A percentile compares a stretch with the other conserved stretches of the same genome.
Evolutionary conservation across 1,140 invertebrate genomes (phyloP).

Genomic region (Dinoponera quadriceps): DNA sequence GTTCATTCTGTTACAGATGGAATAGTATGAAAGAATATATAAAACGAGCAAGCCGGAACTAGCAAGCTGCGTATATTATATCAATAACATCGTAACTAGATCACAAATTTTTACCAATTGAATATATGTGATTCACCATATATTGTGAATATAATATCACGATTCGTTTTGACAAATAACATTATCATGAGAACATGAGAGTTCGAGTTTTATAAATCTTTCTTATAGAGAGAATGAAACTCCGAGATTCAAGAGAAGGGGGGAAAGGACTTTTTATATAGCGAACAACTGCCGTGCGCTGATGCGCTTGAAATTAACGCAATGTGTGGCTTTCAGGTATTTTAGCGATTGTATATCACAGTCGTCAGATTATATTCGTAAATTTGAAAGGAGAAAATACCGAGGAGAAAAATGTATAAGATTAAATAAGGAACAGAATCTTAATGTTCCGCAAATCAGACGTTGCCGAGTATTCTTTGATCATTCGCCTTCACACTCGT

Average conservation of each 20-base stretch:
- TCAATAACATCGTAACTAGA: too few species aligned
- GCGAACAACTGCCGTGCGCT: too few species aligned
- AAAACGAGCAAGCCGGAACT: too few species aligned
- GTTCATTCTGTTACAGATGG: too few species aligned
- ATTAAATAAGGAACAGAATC: constrained; percentile 1
- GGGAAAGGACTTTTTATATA: not conserved
- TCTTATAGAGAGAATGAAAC: not conserved
- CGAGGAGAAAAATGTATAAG: not conserved
- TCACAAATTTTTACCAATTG: too few species aligned
- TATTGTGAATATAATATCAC: not conserved
- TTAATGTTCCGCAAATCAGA: not conserved
- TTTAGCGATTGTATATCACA: not conserved
- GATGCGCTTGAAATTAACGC: not conserved
- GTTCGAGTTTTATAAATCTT: not conserved
- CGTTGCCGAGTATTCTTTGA: not conserved
- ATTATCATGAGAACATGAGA: not conserved
- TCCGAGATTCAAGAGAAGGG: not conserved
- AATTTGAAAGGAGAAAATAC: constrained; percentile 8
- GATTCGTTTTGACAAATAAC: not conserved
- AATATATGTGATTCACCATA: too few species aligned
- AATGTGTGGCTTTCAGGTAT: not conserved
- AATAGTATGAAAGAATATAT: too few species aligned
- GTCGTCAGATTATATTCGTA: not conserved
- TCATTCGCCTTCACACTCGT: not conserved
- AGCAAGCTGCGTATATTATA: too few species aligned